Evolutionary conservation across 1,140 invertebrate genomes (phyloP).

Genomic region (Homalodisca vitripennis): DNA sequence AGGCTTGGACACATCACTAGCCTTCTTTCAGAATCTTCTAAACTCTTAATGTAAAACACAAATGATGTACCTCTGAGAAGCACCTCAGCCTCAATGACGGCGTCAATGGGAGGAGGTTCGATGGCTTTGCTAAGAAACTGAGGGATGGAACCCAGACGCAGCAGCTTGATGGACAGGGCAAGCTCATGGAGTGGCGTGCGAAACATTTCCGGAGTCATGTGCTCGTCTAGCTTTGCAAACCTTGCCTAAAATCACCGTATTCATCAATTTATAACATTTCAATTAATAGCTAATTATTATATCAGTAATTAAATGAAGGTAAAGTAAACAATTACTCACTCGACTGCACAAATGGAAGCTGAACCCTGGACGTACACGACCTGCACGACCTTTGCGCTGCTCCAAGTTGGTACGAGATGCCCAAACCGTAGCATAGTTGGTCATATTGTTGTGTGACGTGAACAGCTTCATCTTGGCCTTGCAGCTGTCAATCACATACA

Average conservation of each 20-base stretch:
- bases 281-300: no score
- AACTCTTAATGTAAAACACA: no score
- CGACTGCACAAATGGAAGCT: conserved; percentile 87
- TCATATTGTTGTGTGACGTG: conserved; percentile 94
- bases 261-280: no score
- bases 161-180: conserved; percentile 78
- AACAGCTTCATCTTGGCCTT: conserved; percentile 96
- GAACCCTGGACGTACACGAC: conserved; percentile 81
- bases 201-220: conserved; percentile 95
- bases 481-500: conserved; percentile 93
- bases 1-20: no score
- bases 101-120: conserved; percentile 90
- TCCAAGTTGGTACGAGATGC: conserved; percentile 89
- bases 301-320: no score
- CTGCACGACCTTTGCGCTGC: conserved; percentile 88
- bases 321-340: no score
- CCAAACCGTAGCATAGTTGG: conserved; percentile 92
- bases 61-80: conserved; percentile 53
- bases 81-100: conserved; percentile 88
- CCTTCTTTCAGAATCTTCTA: no score
- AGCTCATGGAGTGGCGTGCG: conserved; percentile 91
- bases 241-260: conserved; percentile 59
- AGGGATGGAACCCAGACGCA: conserved; percentile 85
- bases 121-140: conserved; percentile 93
- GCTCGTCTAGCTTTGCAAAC: conserved; percentile 77